A percentile compares a stretch with the other conserved stretches of the same genome.
These are phyloP conservation scores for Phortica variegata DNA, from an alignment of 1,140 invertebrate species.

Conservation along the genomic window DNA sequence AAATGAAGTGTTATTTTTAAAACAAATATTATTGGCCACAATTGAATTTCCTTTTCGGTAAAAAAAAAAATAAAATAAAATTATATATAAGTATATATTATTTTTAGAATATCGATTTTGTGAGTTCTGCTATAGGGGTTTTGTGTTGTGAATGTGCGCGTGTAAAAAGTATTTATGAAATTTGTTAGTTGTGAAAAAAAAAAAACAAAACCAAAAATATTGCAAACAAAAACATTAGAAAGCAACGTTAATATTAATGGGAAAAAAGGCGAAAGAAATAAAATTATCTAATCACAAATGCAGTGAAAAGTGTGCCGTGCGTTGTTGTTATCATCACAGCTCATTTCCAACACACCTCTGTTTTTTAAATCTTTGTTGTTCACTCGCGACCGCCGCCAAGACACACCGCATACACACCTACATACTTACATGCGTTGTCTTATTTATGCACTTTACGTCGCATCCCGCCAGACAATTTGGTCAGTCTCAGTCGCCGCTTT, in stretches of 20 bases:
- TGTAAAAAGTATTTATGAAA: constrained; percentile 9
- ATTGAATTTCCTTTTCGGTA: constrained; percentile 36
- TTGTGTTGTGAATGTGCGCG: constrained; percentile 19
- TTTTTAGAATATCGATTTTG: constrained; percentile 55
- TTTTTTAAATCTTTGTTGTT: too few species aligned
- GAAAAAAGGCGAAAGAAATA: constrained; percentile 21
- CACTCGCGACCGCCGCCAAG: too few species aligned
- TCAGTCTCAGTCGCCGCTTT: too few species aligned
- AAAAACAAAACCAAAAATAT: too few species aligned
- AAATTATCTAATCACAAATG: not conserved
- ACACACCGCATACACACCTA: constrained; percentile 18
- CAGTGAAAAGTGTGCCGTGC: too few species aligned
- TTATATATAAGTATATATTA: constrained; percentile 26
- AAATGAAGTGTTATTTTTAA: constrained; percentile 3
- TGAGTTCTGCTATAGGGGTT: constrained; percentile 31
- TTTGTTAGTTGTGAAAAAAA: too few species aligned
- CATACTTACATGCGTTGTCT: constrained; percentile 17
- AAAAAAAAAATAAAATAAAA: too few species aligned
- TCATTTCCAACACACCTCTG: too few species aligned
- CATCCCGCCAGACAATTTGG: too few species aligned
- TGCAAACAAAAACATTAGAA: constrained; percentile 47
- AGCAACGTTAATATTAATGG: too few species aligned
- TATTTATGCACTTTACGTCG: too few species aligned
- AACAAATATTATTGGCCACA: constrained; percentile 22
- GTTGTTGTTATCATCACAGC: too few species aligned